Base-by-base conservation (phyloP, 2,888 invertebrate species). In the Aspidapion aeneum region DNA sequence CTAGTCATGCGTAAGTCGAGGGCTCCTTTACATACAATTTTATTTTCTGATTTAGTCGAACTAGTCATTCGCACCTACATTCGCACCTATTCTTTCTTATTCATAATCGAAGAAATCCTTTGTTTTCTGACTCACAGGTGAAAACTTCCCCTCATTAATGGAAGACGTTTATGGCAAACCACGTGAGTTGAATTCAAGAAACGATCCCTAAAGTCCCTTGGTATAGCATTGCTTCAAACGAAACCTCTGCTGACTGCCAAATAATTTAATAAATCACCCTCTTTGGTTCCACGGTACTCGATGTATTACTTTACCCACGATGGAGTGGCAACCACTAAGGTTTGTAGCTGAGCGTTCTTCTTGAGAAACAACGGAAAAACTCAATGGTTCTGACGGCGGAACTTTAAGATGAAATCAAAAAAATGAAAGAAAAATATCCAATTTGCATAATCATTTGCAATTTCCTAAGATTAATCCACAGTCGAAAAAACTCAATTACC, bases 51-150 rank as follows among this genome's bases (percentile, higher is more conserved):
- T 17, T 22, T 62, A 16, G 5, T 63, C 5, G 16, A n/a, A n/a
- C 20, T 63, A n/a, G 55, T 63, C 35, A 35, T 35, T 35, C 35
- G 35, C 12, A 54, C 35, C 35, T 35, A 61, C 35, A 35, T 35
- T 35, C 35, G 35, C 12, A 54, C 35, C 35, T 35, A 61, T 49
- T 17, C 18, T 18, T 3, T n/a, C 19, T 16, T 17, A 9, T n/a
- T 55, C 49, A 21, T 18, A 19, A 54, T 62, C 17, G 21, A 21
- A 18, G 21, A 62, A 17, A 12, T 35, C 3, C 12, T 35, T 20
- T 62, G 18, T 67, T 59, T 22, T 63, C 65, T n/a, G 66, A 66
- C 55, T 66, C 66, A n/a, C 35, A 20, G 66, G 54, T 66, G 49
- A 56, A 59, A 35, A 59, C 62, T 5, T 52, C 64, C 1, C 62